These are phyloP conservation scores for Hirtodrosophila duncani DNA, from an alignment of 2,888 invertebrate genomes.

Conservation along the genomic window DNA sequence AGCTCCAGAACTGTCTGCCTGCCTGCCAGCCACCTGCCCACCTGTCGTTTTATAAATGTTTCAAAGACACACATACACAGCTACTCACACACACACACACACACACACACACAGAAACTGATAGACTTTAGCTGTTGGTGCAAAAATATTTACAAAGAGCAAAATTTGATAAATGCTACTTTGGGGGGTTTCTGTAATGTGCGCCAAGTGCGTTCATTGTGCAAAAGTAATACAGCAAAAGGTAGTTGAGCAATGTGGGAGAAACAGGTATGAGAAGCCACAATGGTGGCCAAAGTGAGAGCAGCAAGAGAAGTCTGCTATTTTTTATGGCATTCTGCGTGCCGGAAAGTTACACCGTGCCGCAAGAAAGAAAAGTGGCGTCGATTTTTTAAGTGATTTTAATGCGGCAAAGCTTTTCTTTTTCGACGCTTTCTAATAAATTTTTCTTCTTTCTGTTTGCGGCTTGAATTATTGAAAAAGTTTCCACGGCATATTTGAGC, in stretches of 20 bases:
- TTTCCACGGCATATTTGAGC: no score
- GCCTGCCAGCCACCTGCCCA: constrained; percentile 34
- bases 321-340: constrained; percentile 19
- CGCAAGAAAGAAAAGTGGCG: constrained; percentile 19
- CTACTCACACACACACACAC: constrained; percentile 22
- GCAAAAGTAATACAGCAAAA: constrained; percentile 52
- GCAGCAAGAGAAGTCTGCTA: no score
- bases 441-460: constrained; percentile 6
- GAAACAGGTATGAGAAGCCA: no score
- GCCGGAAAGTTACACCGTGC: constrained; percentile 21
- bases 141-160: constrained; percentile 53
- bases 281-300: no score
- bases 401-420: constrained; percentile 34
- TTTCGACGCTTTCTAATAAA: no score
- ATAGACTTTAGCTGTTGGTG: constrained; percentile 18
- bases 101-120: constrained; percentile 10
- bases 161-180: constrained; percentile 70
- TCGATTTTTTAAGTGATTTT: constrained; percentile 62
- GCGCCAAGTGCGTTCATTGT: constrained; percentile 67
- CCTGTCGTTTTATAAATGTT: constrained; percentile 68
- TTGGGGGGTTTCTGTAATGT: constrained; percentile 69
- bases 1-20: constrained; percentile 7
- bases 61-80: constrained; percentile 43
- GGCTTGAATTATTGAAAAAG: constrained; percentile 57
- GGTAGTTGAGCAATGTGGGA: constrained; percentile 12